Evolutionary conservation across 2,888 invertebrate species (phyloP).

Genomic region (Periphyllus acericola): DNA sequence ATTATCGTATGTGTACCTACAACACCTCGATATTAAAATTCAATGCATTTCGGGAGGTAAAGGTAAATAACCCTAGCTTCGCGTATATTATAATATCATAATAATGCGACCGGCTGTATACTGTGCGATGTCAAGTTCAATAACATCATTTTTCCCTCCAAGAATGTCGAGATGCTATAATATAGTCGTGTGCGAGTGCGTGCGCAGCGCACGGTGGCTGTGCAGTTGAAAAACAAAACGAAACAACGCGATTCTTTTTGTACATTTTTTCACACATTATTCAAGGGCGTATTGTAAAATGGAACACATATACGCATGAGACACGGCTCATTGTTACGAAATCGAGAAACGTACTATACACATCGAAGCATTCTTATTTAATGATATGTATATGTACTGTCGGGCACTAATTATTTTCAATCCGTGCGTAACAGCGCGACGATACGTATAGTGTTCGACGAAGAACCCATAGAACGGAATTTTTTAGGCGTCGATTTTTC

Average conservation of each 20-base stretch:
- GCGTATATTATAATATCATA: neutral
- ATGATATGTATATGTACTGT: neutral
- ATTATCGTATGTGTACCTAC: neutral
- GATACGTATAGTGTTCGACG: neutral
- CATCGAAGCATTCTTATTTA: neutral
- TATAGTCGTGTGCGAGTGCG: neutral
- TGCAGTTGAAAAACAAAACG: neutral
- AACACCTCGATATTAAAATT: neutral
- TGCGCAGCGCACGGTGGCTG: neutral
- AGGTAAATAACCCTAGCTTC: constrained; percentile 17
- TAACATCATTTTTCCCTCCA: neutral
- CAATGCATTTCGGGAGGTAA: neutral
- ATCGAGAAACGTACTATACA: neutral
- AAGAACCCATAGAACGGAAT: neutral
- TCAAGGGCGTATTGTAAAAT: neutral
- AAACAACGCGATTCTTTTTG: neutral
- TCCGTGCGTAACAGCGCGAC: neutral
- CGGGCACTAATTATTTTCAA: neutral
- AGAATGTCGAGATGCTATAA: neutral
- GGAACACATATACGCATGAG: neutral
- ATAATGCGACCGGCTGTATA: neutral
- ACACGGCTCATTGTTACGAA: neutral
- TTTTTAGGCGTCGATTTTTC: neutral
- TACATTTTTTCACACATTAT: neutral
- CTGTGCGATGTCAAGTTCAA: neutral